Base-by-base conservation (phyloP, 2,797 vertebrate genomes). In the Tamandua tetradactyla region DNA sequence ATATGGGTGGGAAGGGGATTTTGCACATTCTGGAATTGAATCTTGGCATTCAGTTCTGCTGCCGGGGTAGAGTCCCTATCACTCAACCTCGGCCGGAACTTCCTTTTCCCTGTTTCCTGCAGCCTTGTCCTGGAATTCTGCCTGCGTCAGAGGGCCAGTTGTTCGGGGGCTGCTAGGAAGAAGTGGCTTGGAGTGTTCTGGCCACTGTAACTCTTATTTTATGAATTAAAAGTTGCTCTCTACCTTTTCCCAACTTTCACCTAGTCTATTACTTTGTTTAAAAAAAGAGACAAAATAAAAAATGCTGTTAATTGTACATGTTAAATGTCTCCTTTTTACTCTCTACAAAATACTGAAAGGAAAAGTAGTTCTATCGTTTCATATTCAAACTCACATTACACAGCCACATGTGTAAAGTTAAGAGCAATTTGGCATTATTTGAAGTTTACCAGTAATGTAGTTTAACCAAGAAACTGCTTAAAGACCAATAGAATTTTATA, bases 121-220 rank as follows among this genome's bases (percentile, higher is more conserved):
- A 81, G 93, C 96, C 93, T 94, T 95, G 93, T 97, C 95, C 97
- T 97, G 97, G 82, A 97, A 94, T 90, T 91, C 93, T 94, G 82
- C 82, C 89, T 75, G 57, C 72, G 94, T 94, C 96, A 97, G 87
- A 94, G 76, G 83, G 59, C 47, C 91, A 47, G 71, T 75, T 71
- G 89, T 82, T 32, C 57, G 37, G 66, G 47, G 37, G 52, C 68
- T 44, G 81, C 14, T 68, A 35, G 94, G 74, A 82, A 96, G 80
- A 78, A 79, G 94, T 64, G 89, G 69, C 35, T 62, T 79, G 40
- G 74, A 59, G 23, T 32, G 18, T 55, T 52, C 78, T 68, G 90
- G 74, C 42, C 49, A 23, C 84, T 61, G 32, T 42, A 42, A 64
- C 44, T 71, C 47, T n/a, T 55, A 44, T 18, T 62, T 87, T 61